phyloP scores from a whole-genome alignment of 2,888 invertebrate species.

The Epistrophe grossulariae region DNA sequence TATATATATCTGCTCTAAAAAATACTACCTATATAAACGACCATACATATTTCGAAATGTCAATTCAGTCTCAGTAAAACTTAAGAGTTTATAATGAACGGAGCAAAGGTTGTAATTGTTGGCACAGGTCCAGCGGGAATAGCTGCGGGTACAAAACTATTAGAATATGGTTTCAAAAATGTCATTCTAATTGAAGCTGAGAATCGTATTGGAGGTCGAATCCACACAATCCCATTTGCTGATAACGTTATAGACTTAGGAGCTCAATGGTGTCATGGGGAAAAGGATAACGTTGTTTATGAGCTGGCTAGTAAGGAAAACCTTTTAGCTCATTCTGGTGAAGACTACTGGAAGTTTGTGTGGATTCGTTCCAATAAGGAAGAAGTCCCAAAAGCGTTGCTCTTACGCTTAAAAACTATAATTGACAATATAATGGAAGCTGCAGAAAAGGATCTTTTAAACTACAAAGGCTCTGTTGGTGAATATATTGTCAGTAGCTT shows the following conservation, averaged over 20 bases:
- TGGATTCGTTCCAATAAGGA: slow-evolving; percentile 83
- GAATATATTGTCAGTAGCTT: slow-evolving; percentile 81
- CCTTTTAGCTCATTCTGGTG: slow-evolving; percentile 80
- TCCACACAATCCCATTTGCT: slow-evolving; percentile 85
- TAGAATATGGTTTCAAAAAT: slow-evolving; percentile 83
- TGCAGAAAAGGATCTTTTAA: slow-evolving; percentile 81
- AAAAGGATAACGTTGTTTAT: slow-evolving; percentile 83
- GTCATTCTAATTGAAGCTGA: slow-evolving; percentile 87
- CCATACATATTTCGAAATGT: not conserved
- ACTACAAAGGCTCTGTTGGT: slow-evolving; percentile 81
- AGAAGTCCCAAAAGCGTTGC: slow-evolving; percentile 81
- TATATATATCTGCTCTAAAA: no score
- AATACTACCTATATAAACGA: not conserved
- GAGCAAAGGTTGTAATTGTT: slow-evolving; percentile 81
- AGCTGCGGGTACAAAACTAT: slow-evolving; percentile 83
- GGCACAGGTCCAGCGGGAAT: slow-evolving; percentile 84
- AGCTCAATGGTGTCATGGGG: slow-evolving; percentile 84
- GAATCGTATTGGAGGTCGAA: slow-evolving; percentile 87
- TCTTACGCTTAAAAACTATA: slow-evolving; percentile 82
- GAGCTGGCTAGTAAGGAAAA: slow-evolving; percentile 80
- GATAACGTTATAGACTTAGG: slow-evolving; percentile 84
- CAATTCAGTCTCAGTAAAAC: not conserved
- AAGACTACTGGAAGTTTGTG: slow-evolving; percentile 76
- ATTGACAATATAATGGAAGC: slow-evolving; percentile 83
- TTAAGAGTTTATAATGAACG: slow-evolving; percentile 67